Evolutionary conservation across 2,888 invertebrate species (phyloP), one percentile per base, ranked within the genome.

Genomic region (Scrobipalpa costella): DNA sequence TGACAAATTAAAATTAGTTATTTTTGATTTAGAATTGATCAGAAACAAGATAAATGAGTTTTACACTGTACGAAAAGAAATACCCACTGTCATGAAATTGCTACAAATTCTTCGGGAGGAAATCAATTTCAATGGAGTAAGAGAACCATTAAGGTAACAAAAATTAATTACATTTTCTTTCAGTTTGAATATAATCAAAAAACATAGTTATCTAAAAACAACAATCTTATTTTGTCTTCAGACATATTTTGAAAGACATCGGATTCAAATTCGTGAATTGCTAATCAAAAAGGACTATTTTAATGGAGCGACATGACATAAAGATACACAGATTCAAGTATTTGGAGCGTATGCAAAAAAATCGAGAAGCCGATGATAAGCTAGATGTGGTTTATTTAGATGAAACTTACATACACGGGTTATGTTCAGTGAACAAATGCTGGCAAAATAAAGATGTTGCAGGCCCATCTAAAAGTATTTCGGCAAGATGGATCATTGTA

Each of bases 381-480:
- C 57, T 59, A 58, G 63, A 64, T 64, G 64, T 67, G 52, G 50
- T 65, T 65, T 65, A 67, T 62, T 62, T 67, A 64, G 65, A 67
- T 62, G 63, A 67, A 63, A 67, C 61, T 15, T 65, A 63, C 57
- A 66, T 66, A 52, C 64, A 65, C 40, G 38, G 62, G 62, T 62
- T 64, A 64, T 36, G 36, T n/a, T n/a, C n/a, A n/a, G n/a, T n/a
- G n/a, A n/a, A n/a, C n/a, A n/a, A n/a, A n/a, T n/a, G n/a, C n/a
- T n/a, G n/a, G n/a, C n/a, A n/a, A n/a, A n/a, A n/a, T n/a, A n/a
- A n/a, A n/a, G n/a, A n/a, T n/a, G n/a, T 57, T 33, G 55, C 38
- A 55, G 64, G 61, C 19, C 19, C 27, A 40, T 64, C 55, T 21
- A 60, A 52, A 64, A 27, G 27, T 27, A 40, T 55, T 60, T 64